Conservation (phyloP, 2,888 invertebrate species). For the Standfussiana lucernea region DNA sequence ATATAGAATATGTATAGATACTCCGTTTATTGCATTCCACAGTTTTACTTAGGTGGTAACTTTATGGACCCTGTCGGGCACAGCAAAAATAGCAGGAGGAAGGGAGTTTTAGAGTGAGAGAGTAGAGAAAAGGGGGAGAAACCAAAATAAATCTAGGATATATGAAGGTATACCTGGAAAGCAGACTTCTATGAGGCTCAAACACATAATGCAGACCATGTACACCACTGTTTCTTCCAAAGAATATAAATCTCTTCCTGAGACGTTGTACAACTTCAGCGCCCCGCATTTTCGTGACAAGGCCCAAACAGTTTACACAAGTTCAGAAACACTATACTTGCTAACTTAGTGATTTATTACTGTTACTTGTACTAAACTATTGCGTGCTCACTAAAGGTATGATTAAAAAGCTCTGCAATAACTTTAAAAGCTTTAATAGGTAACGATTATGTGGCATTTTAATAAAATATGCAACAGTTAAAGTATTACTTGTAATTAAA, state of each 20-base stretch:
- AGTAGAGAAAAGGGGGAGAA: background rate
- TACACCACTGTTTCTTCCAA: constrained; percentile 79
- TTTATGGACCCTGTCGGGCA: background rate
- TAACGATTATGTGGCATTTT: constrained; percentile 15
- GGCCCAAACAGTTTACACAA: constrained; percentile 13
- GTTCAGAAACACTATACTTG: constrained; percentile 26
- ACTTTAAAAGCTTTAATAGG: constrained; percentile 68
- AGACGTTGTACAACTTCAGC: constrained; percentile 33
- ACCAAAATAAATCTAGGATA: background rate
- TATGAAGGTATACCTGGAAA: constrained; percentile 83
- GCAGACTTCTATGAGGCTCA: constrained; percentile 84
- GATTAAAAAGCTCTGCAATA: constrained; percentile 65
- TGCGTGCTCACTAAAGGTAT: constrained; percentile 39
- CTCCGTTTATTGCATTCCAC: background rate
- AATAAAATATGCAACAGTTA: constrained; percentile 43
- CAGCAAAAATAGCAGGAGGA: background rate
- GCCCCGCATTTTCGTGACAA: constrained; percentile 44
- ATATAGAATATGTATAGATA: background rate
- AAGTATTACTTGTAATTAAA: constrained; percentile 31
- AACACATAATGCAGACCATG: constrained; percentile 91
- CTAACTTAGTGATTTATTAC: constrained; percentile 43
- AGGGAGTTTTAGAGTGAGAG: background rate
- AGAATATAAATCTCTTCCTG: constrained; percentile 72
- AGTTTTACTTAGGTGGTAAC: background rate
- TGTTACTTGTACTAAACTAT: constrained; percentile 34